phyloP scores from a whole-genome alignment of 2,888 invertebrate genomes.

The Melolontha melolontha region DNA sequence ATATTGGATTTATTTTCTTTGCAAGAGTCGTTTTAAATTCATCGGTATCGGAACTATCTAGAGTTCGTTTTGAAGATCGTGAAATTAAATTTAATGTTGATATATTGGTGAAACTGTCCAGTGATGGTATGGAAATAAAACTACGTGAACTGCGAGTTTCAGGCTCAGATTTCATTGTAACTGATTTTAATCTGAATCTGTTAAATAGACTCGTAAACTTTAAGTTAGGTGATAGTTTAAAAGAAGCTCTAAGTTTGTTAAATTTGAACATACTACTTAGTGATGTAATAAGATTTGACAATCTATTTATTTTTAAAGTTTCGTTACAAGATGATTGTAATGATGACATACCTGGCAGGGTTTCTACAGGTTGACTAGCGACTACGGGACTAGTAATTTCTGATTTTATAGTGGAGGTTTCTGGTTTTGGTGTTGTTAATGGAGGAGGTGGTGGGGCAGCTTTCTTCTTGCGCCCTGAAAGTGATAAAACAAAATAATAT shows the following conservation, averaged over 20 bases:
- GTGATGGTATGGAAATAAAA: constrained; percentile 13
- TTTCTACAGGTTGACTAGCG: constrained; percentile 60
- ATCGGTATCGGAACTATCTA: not conserved
- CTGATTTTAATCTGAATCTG: not conserved
- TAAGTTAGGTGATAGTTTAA: constrained; percentile 14
- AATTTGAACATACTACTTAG: constrained; percentile 11
- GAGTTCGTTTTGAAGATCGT: constrained; percentile 7
- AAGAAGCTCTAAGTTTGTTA: constrained; percentile 9
- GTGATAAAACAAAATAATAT: constrained; percentile 2
- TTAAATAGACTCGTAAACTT: constrained; percentile 1
- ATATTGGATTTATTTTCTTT: constrained; percentile 23
- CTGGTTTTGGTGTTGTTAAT: constrained; percentile 55
- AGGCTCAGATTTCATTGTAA: not conserved
- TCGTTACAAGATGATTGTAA: constrained; percentile 4
- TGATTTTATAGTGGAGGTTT: constrained; percentile 49
- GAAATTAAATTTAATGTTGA: constrained; percentile 24
- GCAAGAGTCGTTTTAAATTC: constrained; percentile 1
- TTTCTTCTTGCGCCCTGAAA: constrained; percentile 70
- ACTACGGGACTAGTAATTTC: constrained; percentile 63
- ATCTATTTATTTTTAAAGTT: not conserved
- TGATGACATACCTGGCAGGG: constrained; percentile 41
- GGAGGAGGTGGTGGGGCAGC: constrained; percentile 71
- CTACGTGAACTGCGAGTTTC: not conserved
- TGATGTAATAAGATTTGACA: constrained; percentile 12
- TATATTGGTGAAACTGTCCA: constrained; percentile 26